Conservation (phyloP, 2,888 invertebrate genomes). For the Andrena camellia region DNA sequence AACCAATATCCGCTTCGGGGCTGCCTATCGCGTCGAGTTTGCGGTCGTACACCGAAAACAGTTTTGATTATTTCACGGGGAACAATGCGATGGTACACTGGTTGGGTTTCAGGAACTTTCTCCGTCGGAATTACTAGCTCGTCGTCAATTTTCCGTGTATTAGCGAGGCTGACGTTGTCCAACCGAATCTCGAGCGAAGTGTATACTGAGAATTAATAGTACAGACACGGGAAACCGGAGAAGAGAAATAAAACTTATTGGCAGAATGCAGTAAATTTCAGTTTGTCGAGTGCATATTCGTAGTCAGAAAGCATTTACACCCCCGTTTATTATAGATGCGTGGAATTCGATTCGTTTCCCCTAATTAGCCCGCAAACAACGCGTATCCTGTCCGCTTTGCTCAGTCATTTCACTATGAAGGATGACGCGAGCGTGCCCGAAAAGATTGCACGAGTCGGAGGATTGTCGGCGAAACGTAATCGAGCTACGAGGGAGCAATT, state of each 20-base stretch:
- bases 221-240: background rate
- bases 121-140: constrained; percentile 49
- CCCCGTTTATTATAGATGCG: background rate
- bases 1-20: constrained; percentile 59
- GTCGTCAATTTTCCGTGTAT: constrained; percentile 29
- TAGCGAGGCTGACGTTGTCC: constrained; percentile 10
- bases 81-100: constrained; percentile 37
- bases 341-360: constrained; percentile 44
- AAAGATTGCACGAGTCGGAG: background rate
- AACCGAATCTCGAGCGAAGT: constrained; percentile 18
- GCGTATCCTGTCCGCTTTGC: constrained; percentile 49
- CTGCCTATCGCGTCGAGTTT: constrained; percentile 36
- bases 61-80: constrained; percentile 64
- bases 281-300: background rate
- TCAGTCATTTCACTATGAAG: constrained; percentile 52
- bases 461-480: constrained; percentile 4
- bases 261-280: background rate
- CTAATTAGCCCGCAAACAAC: constrained; percentile 56
- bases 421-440: constrained; percentile 9
- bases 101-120: constrained; percentile 53
- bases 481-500: constrained; percentile 17
- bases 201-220: constrained; percentile 1
- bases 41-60: constrained; percentile 45
- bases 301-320: background rate
- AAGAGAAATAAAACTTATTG: background rate